Conservation (phyloP, 2,797 vertebrate species). For the Pangasius mekongensis region DNA sequence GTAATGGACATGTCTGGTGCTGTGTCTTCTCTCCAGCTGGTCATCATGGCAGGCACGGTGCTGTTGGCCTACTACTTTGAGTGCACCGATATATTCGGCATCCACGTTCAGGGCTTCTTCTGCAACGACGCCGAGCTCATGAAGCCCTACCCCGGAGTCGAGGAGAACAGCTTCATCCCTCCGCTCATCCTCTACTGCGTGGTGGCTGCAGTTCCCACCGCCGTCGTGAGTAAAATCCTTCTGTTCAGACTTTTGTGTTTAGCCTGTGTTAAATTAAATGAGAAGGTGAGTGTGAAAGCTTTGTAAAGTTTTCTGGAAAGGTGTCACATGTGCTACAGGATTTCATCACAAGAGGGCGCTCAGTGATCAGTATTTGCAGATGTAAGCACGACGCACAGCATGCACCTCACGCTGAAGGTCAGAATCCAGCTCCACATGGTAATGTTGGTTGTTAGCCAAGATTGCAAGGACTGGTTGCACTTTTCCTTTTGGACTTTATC, state of each 20-base stretch:
- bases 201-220: constrained; percentile 89
- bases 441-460: not conserved
- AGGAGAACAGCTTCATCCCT: constrained; percentile 92
- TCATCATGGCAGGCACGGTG: constrained; percentile 97
- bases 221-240: constrained; percentile 84
- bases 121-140: constrained; percentile 95
- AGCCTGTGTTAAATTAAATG: not conserved
- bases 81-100: constrained; percentile 93
- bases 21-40: constrained; percentile 92
- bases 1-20: not conserved
- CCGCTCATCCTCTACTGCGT: constrained; percentile 95
- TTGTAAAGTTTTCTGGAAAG: not conserved
- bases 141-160: constrained; percentile 94
- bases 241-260: not conserved
- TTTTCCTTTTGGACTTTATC: not conserved
- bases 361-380: not conserved
- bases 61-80: constrained; percentile 97
- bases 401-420: not conserved
- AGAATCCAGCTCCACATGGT: not conserved
- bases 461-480: not conserved
- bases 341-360: constrained; percentile 51
- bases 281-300: not conserved
- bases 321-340: not conserved
- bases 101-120: constrained; percentile 98
- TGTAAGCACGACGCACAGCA: not conserved